Evolutionary conservation across 2,888 invertebrate genomes (phyloP), one percentile per base, ranked within the genome.

Genomic region (Bruchidius siliquastri): DNA sequence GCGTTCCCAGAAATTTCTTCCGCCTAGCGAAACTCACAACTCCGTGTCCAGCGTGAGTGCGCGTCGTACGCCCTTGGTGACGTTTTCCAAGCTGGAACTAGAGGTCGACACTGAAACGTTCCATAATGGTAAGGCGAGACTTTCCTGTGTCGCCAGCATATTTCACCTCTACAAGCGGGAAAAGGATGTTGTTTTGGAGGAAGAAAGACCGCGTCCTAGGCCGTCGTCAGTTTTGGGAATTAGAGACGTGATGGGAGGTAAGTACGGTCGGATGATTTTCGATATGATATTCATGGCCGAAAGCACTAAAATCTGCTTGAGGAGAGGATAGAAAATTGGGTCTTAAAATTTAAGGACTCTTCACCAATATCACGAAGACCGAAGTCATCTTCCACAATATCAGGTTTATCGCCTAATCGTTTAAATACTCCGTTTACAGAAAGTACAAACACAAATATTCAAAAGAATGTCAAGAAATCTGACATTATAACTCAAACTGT

Each of bases 221-320:
- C 90, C 93, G 81, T 93, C 93, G 76, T 92, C 93, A 74, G 93
- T 93, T 81, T 87, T 93, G 80, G 92, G 92, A 80, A 92, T 92
- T 76, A 89, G 91, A 76, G 91, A 92, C 86, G 88, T 89, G 79
- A 89, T 90, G 78, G 81, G 84, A 84, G 89, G 90, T 90, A 84
- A 71, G 71, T 49, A 30, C 8, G 8, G 30, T 30, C 8, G 30
- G 8, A 30, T 30, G 30, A 30, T 30, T n/a, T n/a, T n/a, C n/a
- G n/a, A n/a, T n/a, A n/a, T n/a, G n/a, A n/a, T n/a, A n/a, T n/a
- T n/a, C n/a, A n/a, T n/a, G n/a, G n/a, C n/a, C n/a, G n/a, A n/a
- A n/a, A n/a, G n/a, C n/a, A n/a, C n/a, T n/a, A n/a, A n/a, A n/a
- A n/a, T n/a, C n/a, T n/a, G n/a, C n/a, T n/a, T n/a, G n/a, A n/a